These are phyloP conservation scores for Anser brachyrhynchus DNA, from an alignment of 2,113 vertebrate genomes.

Conservation along the genomic window DNA sequence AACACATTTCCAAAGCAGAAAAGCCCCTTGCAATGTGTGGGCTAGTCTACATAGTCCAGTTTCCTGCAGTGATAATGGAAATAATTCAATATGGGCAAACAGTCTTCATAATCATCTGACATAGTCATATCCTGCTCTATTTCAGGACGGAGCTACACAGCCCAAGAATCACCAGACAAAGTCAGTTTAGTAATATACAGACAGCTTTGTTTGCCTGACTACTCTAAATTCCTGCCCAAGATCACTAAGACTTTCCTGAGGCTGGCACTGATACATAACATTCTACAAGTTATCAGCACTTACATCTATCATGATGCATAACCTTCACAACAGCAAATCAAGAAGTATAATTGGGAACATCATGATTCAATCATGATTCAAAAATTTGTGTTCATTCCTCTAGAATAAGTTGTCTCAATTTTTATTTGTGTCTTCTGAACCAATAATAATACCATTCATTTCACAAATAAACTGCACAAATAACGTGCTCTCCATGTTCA, in stretches of 20 bases:
- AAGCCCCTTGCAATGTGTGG: not conserved
- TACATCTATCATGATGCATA: not conserved
- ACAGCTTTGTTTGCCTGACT: not conserved
- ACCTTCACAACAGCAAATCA: not conserved
- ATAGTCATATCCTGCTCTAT: not conserved
- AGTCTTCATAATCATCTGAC: not conserved
- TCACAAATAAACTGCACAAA: constrained; percentile 24
- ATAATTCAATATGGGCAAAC: not conserved
- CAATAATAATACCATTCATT: not conserved
- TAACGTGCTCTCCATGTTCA: not conserved
- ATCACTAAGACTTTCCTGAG: not conserved
- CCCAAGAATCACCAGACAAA: not conserved
- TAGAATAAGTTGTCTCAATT: constrained; percentile 17
- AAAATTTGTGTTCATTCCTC: not conserved
- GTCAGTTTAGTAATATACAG: not conserved
- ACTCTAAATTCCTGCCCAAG: not conserved
- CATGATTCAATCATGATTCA: not conserved
- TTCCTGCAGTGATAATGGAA: not conserved
- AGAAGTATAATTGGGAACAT: not conserved
- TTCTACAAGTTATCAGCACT: not conserved
- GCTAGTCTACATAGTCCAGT: not conserved
- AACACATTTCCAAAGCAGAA: not conserved
- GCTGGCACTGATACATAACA: not conserved
- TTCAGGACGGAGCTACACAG: not conserved
- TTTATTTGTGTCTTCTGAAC: constrained; percentile 2